Conservation (phyloP, 1,140 invertebrate species). For the Oryctes rhinoceros region DNA sequence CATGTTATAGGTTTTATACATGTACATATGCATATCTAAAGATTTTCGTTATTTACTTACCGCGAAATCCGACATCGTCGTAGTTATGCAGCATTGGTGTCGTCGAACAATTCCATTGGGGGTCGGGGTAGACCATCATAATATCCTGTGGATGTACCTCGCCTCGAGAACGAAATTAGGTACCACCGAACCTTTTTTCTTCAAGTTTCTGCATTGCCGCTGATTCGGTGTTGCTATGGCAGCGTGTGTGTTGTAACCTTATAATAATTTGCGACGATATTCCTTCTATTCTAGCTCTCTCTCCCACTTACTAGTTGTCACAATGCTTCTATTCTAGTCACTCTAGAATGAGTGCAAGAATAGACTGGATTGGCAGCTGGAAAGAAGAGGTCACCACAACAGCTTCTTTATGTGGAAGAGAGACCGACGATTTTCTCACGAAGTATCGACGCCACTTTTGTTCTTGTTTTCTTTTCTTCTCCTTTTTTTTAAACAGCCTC, state of each 20-base stretch:
- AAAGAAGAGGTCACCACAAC: slow-evolving; percentile 23
- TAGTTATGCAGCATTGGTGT: slow-evolving; percentile 61
- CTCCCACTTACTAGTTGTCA: slow-evolving; percentile 30
- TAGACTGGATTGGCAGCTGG: slow-evolving; percentile 32
- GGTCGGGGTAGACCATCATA: slow-evolving; percentile 62
- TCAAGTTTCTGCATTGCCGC: slow-evolving; percentile 21
- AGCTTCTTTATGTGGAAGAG: slow-evolving; percentile 17
- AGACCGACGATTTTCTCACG: slow-evolving; percentile 17
- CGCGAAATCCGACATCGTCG: slow-evolving; percentile 61
- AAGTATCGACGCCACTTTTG: slow-evolving; percentile 21
- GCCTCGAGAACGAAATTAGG: neutral
- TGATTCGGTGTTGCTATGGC: slow-evolving; percentile 18
- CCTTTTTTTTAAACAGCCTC: neutral
- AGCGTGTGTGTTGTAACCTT: neutral
- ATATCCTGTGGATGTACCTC: slow-evolving; percentile 12
- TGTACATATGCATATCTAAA: slow-evolving; percentile 25
- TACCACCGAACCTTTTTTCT: slow-evolving; percentile 19
- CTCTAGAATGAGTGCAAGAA: slow-evolving; percentile 22
- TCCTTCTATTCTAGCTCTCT: neutral
- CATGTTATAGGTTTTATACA: neutral
- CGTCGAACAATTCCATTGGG: slow-evolving; percentile 58
- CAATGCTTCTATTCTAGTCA: neutral
- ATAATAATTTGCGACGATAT: slow-evolving; percentile 31
- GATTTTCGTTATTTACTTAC: slow-evolving; percentile 51
- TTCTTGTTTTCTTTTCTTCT: slow-evolving; percentile 24